These are phyloP conservation scores for Bolborhynchus lineola DNA, from an alignment of 2,113 vertebrate species.

Conservation along the genomic window DNA sequence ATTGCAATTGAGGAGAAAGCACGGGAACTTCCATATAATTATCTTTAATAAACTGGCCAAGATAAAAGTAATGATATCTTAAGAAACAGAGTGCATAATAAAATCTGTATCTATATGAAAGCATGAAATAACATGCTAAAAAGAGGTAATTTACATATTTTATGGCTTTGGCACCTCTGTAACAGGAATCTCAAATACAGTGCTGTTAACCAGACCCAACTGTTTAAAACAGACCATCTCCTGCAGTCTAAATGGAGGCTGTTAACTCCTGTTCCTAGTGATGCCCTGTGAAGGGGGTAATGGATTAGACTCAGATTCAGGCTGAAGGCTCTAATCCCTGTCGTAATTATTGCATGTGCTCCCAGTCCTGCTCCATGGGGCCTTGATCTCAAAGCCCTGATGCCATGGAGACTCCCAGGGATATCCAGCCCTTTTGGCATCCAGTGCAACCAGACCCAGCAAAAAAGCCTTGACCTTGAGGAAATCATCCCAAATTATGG, in stretches of 20 bases:
- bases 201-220: background rate
- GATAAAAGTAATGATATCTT: slow-evolving; percentile 46
- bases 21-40: slow-evolving; percentile 17
- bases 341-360: background rate
- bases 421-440: background rate
- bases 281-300: background rate
- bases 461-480: background rate
- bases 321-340: slow-evolving; percentile 32
- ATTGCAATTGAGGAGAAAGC: background rate
- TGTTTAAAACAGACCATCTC: background rate
- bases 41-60: slow-evolving; percentile 56
- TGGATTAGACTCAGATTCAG: slow-evolving; percentile 34
- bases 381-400: background rate
- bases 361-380: background rate
- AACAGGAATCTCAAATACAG: background rate
- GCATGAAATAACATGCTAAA: slow-evolving; percentile 47
- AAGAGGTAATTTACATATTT: slow-evolving; percentile 31
- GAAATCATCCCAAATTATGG: background rate
- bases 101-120: slow-evolving; percentile 48
- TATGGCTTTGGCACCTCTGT: slow-evolving; percentile 12
- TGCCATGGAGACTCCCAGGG: background rate
- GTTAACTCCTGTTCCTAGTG: background rate
- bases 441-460: background rate
- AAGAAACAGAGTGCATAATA: slow-evolving; percentile 34
- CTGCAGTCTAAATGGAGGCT: background rate